These are phyloP conservation scores for Jacana jacana DNA, from an alignment of 2,113 vertebrate genomes.

Conservation along the genomic window DNA sequence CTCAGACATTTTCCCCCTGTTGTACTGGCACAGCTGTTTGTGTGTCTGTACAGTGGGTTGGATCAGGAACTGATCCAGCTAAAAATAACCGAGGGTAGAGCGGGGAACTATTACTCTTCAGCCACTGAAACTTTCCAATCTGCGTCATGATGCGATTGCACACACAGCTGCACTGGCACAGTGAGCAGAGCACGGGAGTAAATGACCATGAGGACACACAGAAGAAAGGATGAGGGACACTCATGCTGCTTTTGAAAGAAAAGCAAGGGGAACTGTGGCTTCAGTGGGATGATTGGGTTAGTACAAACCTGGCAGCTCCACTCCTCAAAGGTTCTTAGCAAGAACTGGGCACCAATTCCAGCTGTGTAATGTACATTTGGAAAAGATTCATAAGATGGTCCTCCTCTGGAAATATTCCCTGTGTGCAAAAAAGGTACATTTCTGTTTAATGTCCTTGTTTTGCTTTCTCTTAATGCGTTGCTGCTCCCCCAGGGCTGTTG, in stretches of 20 bases:
- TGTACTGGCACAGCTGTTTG: not conserved
- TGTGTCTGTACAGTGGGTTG: not conserved
- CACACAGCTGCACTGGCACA: not conserved
- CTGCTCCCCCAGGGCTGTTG: not conserved
- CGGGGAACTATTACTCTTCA: not conserved
- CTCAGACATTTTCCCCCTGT: not conserved
- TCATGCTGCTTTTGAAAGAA: not conserved
- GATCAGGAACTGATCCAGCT: not conserved
- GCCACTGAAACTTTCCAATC: not conserved
- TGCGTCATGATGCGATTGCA: not conserved
- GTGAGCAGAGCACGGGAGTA: not conserved
- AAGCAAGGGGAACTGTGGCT: not conserved
- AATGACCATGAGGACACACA: not conserved
- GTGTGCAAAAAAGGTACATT: not conserved
- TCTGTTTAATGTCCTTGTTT: not conserved
- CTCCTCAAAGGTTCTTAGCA: not conserved
- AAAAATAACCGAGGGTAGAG: not conserved
- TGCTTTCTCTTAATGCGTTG: not conserved
- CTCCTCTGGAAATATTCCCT: not conserved
- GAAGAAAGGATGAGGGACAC: not conserved
- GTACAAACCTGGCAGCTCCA: not conserved
- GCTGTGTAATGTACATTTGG: rapidly evolving
- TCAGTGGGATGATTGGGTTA: not conserved
- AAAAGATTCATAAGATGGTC: not conserved
- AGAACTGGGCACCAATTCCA: not conserved